A percentile compares a stretch with the other conserved stretches of the same genome.
Conservation (phyloP, 2,113 vertebrate species). For the Prietella phreatophila region DNA sequence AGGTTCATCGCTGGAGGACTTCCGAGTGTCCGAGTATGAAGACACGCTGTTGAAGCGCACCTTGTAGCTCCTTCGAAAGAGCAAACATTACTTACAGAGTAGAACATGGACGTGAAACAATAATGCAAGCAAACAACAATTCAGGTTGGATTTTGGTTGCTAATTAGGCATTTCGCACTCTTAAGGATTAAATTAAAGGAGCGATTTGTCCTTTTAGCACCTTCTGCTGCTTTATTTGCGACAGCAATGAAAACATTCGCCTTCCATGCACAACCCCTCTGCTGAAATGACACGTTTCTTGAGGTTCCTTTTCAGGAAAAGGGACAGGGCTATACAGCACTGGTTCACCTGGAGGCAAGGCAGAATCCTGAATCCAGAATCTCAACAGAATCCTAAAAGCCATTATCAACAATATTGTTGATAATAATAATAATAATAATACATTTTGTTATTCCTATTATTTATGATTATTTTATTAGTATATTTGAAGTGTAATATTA, state of each 20-base stretch:
- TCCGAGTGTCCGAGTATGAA: conserved; percentile 88
- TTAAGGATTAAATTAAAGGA: background rate
- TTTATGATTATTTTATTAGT: background rate
- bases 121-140: background rate
- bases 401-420: no score
- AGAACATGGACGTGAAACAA: background rate
- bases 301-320: no score
- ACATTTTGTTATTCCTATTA: background rate
- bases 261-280: background rate
- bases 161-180: background rate
- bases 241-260: background rate
- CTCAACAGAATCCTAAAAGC: background rate
- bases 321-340: no score
- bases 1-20: conserved; percentile 85
- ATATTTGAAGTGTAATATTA: background rate
- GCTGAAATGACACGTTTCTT: background rate
- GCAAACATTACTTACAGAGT: background rate
- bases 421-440: background rate
- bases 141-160: background rate
- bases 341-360: background rate
- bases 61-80: conserved; percentile 88
- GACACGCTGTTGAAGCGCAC: conserved; percentile 98
- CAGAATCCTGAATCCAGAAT: no score
- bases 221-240: background rate
- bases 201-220: background rate